These are phyloP conservation scores for Pterocles orientalis DNA, from an alignment of 2,113 vertebrate genomes.

Conservation along the genomic window DNA sequence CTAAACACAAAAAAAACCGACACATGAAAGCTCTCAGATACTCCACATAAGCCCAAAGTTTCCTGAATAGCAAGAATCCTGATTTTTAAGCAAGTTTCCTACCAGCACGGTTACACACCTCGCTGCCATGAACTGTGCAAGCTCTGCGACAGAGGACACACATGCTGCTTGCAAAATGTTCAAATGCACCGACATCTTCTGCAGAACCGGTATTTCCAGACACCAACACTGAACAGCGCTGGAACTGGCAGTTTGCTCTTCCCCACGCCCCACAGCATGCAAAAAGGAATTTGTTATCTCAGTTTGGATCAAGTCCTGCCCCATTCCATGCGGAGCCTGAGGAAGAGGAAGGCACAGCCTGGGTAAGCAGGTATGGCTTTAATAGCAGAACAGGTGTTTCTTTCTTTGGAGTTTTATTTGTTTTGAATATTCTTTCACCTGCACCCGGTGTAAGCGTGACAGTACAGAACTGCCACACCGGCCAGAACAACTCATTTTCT, in stretches of 20 bases:
- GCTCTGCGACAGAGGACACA: not conserved
- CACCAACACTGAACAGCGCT: not conserved
- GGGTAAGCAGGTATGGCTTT: not conserved
- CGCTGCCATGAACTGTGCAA: not conserved
- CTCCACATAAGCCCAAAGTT: not conserved
- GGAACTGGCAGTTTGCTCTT: not conserved
- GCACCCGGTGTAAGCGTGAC: not conserved
- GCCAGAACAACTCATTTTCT: not conserved
- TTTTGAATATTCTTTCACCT: not conserved
- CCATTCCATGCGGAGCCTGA: not conserved
- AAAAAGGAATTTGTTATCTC: not conserved
- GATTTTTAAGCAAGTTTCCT: not conserved
- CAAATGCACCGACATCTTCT: not conserved
- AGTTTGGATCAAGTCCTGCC: not conserved
- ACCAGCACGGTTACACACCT: not conserved
- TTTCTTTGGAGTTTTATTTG: too few relatives aligned
- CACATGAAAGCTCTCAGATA: not conserved
- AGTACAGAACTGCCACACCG: rapidly evolving
- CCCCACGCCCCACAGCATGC: not conserved
- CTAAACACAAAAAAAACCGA: not conserved
- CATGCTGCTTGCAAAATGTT: not conserved
- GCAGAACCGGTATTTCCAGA: not conserved
- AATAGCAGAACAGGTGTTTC: not conserved
- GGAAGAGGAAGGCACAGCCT: not conserved
- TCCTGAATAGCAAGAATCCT: not conserved